Evolutionary conservation across 2,113 vertebrate genomes (phyloP).

Genomic region (Sebastes fasciatus): DNA sequence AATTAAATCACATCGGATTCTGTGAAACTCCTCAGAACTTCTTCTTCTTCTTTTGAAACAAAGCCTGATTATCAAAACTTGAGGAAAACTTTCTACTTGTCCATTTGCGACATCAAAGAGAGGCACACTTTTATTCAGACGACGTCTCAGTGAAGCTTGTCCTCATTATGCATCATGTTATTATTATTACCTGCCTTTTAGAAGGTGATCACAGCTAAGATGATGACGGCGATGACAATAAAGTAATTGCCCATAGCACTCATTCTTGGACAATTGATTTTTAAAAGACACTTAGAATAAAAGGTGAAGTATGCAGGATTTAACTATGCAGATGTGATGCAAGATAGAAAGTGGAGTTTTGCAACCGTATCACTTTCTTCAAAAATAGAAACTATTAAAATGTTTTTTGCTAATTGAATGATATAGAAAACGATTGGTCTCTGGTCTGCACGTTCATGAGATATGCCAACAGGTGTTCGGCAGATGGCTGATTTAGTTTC

Average conservation of each 20-base stretch:
- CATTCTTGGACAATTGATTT: slow-evolving; percentile 54
- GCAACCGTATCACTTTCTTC: background rate
- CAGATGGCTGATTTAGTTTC: too few species aligned
- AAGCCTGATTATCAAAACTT: background rate
- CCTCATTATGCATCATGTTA: background rate
- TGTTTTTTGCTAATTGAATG: background rate
- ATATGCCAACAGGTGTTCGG: background rate
- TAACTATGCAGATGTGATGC: background rate
- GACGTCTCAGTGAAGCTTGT: background rate
- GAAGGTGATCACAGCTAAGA: background rate
- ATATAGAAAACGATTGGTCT: background rate
- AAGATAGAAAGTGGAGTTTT: background rate
- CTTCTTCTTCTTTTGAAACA: background rate
- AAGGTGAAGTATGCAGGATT: slow-evolving; percentile 31
- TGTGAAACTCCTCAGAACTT: slow-evolving; percentile 23
- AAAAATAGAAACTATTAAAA: background rate
- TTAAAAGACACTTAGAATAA: slow-evolving; percentile 31
- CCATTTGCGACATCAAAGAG: background rate
- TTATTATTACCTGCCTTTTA: slow-evolving; percentile 34
- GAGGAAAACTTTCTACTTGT: background rate
- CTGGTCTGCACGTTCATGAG: background rate
- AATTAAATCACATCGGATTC: slow-evolving; percentile 10
- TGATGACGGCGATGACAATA: slow-evolving; percentile 22
- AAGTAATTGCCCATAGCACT: slow-evolving; percentile 37
- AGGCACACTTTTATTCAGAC: background rate